Evolutionary conservation across 2,888 invertebrate species (phyloP).

Genomic region (Andrena dorsata): DNA sequence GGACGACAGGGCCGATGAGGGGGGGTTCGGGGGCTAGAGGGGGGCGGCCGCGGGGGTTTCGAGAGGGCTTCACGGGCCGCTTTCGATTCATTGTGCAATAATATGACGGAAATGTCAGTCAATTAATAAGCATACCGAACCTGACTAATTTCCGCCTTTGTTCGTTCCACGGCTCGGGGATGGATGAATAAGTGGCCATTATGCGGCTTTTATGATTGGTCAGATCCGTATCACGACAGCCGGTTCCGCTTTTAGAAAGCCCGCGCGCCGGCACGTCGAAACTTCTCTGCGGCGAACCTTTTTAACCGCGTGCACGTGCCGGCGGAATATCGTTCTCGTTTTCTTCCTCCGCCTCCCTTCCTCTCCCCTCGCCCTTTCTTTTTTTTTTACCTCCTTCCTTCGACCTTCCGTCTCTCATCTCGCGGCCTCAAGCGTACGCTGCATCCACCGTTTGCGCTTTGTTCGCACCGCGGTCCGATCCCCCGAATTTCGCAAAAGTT

Average conservation of each 20-base stretch:
- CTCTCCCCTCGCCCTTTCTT: not conserved
- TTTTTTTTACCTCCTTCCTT: not conserved
- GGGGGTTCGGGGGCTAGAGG: slow-evolving; percentile 10
- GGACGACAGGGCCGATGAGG: slow-evolving; percentile 13
- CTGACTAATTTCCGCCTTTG: slow-evolving; percentile 84
- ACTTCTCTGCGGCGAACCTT: slow-evolving; percentile 80
- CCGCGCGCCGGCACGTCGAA: slow-evolving; percentile 79
- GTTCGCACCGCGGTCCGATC: not conserved
- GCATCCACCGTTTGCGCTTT: not conserved
- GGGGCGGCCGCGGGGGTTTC: slow-evolving; percentile 61
- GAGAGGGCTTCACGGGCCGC: slow-evolving; percentile 72
- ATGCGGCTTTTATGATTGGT: slow-evolving; percentile 84
- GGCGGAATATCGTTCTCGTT: slow-evolving; percentile 64
- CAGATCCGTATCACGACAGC: slow-evolving; percentile 85
- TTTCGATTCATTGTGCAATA: slow-evolving; percentile 79
- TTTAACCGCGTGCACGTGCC: slow-evolving; percentile 83
- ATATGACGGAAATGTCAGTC: slow-evolving; percentile 85
- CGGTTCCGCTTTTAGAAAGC: slow-evolving; percentile 84
- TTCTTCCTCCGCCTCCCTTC: slow-evolving; percentile 8
- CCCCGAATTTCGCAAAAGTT: not conserved
- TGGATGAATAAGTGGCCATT: slow-evolving; percentile 83
- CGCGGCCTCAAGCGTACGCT: not conserved
- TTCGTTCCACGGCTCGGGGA: slow-evolving; percentile 72
- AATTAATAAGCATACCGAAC: slow-evolving; percentile 85
- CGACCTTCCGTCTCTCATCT: slow-evolving; percentile 13